Conservation (phyloP, 2,888 invertebrate genomes). For the Brachyptera risi region DNA sequence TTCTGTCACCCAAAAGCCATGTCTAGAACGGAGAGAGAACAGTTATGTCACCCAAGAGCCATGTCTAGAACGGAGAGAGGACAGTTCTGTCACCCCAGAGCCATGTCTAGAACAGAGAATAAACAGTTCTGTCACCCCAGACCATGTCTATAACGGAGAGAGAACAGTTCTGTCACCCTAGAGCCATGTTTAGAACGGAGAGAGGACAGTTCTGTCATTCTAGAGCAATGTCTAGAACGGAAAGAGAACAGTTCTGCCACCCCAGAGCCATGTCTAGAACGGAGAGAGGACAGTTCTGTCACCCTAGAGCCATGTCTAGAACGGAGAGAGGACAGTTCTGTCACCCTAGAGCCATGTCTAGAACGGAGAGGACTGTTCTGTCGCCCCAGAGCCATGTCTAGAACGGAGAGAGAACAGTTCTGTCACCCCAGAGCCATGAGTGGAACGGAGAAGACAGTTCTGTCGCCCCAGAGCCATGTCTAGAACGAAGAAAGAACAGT, state of each 20-base stretch:
- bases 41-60: too few relatives aligned
- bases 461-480: too few relatives aligned
- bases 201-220: conserved; percentile 63
- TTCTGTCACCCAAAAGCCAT: too few relatives aligned
- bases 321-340: conserved; percentile 65
- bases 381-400: too few relatives aligned
- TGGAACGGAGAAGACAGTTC: too few relatives aligned
- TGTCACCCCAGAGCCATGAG: too few relatives aligned
- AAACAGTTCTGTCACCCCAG: too few relatives aligned
- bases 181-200: conserved; percentile 67
- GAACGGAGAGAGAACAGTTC: conserved; percentile 64
- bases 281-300: conserved; percentile 65
- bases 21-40: conserved; percentile 68
- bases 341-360: too few relatives aligned
- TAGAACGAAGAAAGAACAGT: conserved; percentile 66
- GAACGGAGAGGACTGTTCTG: conserved; percentile 67
- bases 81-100: too few relatives aligned
- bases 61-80: conserved; percentile 68
- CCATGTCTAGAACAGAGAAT: conserved; percentile 67
- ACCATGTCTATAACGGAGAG: conserved; percentile 68
- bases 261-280: conserved; percentile 67
- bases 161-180: conserved; percentile 60
- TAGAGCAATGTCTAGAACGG: conserved; percentile 67
- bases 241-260: conserved; percentile 64
- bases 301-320: conserved; percentile 66